Base-by-base conservation (phyloP, 2,113 vertebrate species). In the Eulemur rufifrons region DNA sequence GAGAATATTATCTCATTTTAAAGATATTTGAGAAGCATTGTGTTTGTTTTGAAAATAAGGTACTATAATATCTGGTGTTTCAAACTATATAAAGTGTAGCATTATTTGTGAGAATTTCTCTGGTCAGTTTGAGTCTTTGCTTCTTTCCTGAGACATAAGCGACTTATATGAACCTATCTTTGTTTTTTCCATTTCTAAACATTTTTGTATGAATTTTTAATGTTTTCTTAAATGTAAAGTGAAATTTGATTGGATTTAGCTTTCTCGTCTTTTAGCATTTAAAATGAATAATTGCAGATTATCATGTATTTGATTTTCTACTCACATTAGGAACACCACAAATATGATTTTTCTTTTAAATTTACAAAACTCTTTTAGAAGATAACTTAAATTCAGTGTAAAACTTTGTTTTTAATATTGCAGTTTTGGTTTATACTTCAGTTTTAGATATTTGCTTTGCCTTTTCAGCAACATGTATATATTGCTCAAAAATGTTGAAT, bases 231-330 rank as follows among this genome's bases (percentile, higher is more conserved):
- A 71, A 7, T 69, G 34, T 91, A 64, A 84, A 93, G 73, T 78
- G 78, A 74, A 85, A 9, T 54, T 96, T 52, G 15, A 74, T 29
- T 91, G 56, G 64, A 54, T 92, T 92, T 89, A 80, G 45, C 34
- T 77, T 68, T 93, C 50, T 81, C 89, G 77, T 21, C 61, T 91
- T 92, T 97, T 73, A 61, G 18, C n/a, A 78, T 91, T 93, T 74
- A 71, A 89, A 94, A 50, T 81, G 85, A 69, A 68, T 80, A 29
- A 74, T 86, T 64, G 34, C 21, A 94, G 91, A 59, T 83, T 17
- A 39, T 89, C 56, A 14, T 56, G 27, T 86, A 25, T 29, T 69
- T 92, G 7, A 50, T 69, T 94, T 93, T 95, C 34, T 89, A 8
- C 5, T 18, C 10, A 42, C 45, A 25, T 71, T 84, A 54, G 74